Base-by-base conservation (phyloP, 2,113 vertebrate species). In the Nerophis lumbriciformis region DNA sequence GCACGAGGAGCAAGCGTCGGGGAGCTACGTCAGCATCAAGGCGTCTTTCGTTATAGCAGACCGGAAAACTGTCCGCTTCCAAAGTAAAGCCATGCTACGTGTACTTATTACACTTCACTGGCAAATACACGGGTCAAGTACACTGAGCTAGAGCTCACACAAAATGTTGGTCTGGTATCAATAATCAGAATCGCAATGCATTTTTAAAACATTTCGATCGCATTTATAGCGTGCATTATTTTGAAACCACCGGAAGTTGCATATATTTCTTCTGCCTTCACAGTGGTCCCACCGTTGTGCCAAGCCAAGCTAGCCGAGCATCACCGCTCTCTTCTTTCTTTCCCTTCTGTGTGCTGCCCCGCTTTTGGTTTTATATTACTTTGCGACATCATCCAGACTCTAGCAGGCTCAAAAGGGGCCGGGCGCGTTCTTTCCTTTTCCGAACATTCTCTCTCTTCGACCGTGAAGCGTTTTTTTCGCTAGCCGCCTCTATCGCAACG, bases 11-110 rank as follows among this genome's bases (percentile, higher is more conserved):
- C 73, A 50, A 52, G 73, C 75, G 78, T 47, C 71, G 65, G 59
- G n/a, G n/a, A 67, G 63, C 58, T 73, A 84, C 84, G 87, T 86
- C 87, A 85, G 15, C 56, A 48, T 69, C 54, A 80, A 83, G 77
- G 19, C 15, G 1, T 5, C 36, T 0, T 6, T 14, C n/a, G 6
- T 9, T 3, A 12, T 15, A 7, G 14, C 15, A 0, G 0, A 35
- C 63, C 74, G 76, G 80, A 85, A 81, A 6, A 1, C 36, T 0
- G 51, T 64, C 36, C 39, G 21, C 59, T 73, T 67, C 55, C 71
- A 71, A 36, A 21, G n/a, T 28, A 53, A 42, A 19, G 52, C n/a
- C 5, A 1, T n/a, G 3, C 5, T 1, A 28, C 28, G 28, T 10
- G 13, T n/a, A 37, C 15, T 4, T 14, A 45, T 11, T 45, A 11